Conservation (phyloP, 2,113 vertebrate species). For the Australoheros scitulus region DNA sequence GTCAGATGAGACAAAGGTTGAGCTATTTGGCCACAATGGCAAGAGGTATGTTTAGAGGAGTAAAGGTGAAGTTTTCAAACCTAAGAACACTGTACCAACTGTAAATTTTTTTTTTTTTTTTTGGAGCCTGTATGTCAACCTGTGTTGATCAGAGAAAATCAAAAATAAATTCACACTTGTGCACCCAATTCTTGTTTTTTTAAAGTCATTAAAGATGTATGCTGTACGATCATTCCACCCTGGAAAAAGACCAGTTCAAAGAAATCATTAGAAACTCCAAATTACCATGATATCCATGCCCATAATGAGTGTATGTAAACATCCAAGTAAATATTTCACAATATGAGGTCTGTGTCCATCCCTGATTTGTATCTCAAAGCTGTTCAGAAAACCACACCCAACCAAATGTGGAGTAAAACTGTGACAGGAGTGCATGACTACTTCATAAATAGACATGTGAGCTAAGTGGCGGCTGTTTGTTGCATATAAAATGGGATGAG, state of each 20-base stretch:
- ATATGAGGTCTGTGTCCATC: background rate
- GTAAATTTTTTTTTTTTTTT: too few relatives aligned
- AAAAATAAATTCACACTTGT: background rate
- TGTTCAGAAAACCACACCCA: background rate
- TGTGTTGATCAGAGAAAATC: background rate
- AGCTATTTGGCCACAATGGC: too few relatives aligned
- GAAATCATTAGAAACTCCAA: background rate
- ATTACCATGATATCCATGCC: too few relatives aligned
- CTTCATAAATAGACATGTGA: slow-evolving; percentile 12
- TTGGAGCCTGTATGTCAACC: too few relatives aligned
- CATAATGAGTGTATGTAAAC: background rate
- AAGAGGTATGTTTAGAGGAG: too few relatives aligned
- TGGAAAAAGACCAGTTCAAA: background rate
- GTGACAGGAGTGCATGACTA: background rate
- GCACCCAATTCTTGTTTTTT: background rate
- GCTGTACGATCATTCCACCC: background rate
- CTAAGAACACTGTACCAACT: too few relatives aligned
- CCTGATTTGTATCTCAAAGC: background rate
- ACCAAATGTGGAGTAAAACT: background rate
- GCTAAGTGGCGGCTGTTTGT: background rate
- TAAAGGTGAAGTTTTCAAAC: too few relatives aligned
- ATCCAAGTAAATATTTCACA: slow-evolving; percentile 24
- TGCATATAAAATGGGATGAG: background rate
- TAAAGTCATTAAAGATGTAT: background rate
- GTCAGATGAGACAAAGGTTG: too few relatives aligned